These are phyloP conservation scores for Nemurella pictetii DNA, from an alignment of 2,888 invertebrate genomes.

Conservation along the genomic window DNA sequence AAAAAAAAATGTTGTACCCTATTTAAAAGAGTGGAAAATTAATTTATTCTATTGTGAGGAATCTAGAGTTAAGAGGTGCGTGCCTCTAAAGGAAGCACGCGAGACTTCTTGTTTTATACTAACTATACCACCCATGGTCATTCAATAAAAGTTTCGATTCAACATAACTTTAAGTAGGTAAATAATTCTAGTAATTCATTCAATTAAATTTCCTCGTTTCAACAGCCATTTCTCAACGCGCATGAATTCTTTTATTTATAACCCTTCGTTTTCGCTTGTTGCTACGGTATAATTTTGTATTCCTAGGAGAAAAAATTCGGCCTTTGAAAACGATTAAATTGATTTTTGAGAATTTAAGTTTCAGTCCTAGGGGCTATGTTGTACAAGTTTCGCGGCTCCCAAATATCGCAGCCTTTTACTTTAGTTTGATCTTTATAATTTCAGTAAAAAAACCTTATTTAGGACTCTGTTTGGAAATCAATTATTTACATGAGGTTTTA, in stretches of 20 bases:
- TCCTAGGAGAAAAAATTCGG: too few species aligned
- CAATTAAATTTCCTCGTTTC: neutral
- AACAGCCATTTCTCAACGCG: neutral
- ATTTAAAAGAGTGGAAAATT: slow-evolving; percentile 9
- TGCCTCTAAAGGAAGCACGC: neutral
- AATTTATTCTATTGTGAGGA: neutral
- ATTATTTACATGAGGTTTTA: too few species aligned
- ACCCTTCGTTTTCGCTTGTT: neutral
- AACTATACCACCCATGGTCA: neutral
- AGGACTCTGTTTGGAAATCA: too few species aligned
- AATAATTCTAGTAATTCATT: neutral
- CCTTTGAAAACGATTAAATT: too few species aligned
- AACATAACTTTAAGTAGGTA: neutral
- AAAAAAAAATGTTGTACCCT: neutral
- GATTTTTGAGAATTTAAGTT: too few species aligned
- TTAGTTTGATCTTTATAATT: too few species aligned
- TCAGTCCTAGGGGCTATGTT: too few species aligned
- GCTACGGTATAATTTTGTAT: too few species aligned
- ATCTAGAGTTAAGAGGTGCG: neutral
- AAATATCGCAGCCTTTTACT: too few species aligned
- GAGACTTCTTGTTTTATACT: neutral
- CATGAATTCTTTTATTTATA: neutral
- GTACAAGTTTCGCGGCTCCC: too few species aligned
- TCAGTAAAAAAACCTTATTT: too few species aligned
- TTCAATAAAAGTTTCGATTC: neutral